Base-by-base conservation (phyloP, 2,113 vertebrate genomes). In the Silurus meridionalis region DNA sequence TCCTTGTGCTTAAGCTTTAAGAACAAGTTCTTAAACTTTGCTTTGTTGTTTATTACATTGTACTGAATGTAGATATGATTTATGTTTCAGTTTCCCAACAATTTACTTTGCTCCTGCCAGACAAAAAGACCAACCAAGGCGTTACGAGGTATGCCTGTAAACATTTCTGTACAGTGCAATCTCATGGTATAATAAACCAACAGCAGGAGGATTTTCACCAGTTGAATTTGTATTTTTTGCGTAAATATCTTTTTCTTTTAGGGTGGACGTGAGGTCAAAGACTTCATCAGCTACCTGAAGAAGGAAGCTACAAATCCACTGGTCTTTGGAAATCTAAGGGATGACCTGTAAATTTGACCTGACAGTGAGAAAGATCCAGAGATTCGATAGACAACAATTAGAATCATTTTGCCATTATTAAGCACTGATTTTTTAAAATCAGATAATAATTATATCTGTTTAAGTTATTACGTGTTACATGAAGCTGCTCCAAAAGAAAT, bases 261-360 rank as follows among this genome's bases (percentile, higher is more conserved):
- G 95, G 94, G 94, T 0, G 87, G 67, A 11, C 94, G 94, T 4
- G 94, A 95, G 82, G 87, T 95, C 63, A 91, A 69, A 64, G 94
- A 95, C 88, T 92, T 95, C 83, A 87, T 95, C 55, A 89, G 66
- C 63, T 95, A 93, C 61, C 78, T 95, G 88, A 93, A 92, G 63
- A 90, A 88, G 2, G 93, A 95, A 82, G 79, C 91, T 0, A 89
- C 88, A 72, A 91, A 88, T 46, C 58, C 75, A 6, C 82, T 89
- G 57, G 7, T 66, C 19, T 0, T 87, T 0, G 61, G 80, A 0
- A 89, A 80, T 0, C 74, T 86, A 0, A 94, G 85, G 72, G 90
- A 92, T 0, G 94, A 95, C 61, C 93, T 95, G 75, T 95, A 90
- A 94, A 60, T 74, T 75, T 11, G 23, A 53, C 50, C 21, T 53